Evolutionary conservation across 2,888 invertebrate species (phyloP).

Genomic region (Aquatica leii): DNA sequence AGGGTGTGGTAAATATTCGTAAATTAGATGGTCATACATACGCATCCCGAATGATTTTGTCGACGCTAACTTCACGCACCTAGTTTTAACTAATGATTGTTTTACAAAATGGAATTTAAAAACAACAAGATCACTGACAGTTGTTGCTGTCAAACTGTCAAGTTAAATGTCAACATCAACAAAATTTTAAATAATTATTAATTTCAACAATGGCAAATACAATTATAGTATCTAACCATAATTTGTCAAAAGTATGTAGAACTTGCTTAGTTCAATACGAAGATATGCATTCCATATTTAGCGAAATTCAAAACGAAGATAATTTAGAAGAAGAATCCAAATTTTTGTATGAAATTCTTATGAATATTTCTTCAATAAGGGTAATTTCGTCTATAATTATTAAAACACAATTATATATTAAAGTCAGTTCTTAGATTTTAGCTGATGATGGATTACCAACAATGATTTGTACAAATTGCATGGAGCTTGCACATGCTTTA

Average conservation of each 20-base stretch:
- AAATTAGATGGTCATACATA: too few species aligned
- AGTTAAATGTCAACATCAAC: background rate
- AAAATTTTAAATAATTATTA: background rate
- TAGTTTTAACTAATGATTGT: too few species aligned
- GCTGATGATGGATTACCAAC: conserved; percentile 47
- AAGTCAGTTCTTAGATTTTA: conserved; percentile 40
- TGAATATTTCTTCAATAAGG: conserved; percentile 46
- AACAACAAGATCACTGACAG: too few species aligned
- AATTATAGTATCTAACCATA: conserved; percentile 31
- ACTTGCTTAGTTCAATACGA: conserved; percentile 47
- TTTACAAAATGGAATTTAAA: too few species aligned
- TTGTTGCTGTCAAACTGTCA: too few species aligned
- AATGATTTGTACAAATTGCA: conserved; percentile 46
- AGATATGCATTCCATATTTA: conserved; percentile 48
- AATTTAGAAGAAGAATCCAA: conserved; percentile 39
- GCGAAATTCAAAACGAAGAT: conserved; percentile 44
- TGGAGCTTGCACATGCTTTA: conserved; percentile 45
- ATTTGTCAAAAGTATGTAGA: conserved; percentile 48
- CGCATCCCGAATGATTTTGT: too few species aligned
- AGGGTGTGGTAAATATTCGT: too few species aligned
- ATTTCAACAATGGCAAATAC: conserved; percentile 17
- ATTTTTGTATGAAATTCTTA: conserved; percentile 47
- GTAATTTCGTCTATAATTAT: conserved; percentile 34
- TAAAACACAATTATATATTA: too few species aligned
- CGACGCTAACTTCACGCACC: too few species aligned